Conservation (phyloP, 2,888 invertebrate genomes). For the Patella ulyssiponensis region DNA sequence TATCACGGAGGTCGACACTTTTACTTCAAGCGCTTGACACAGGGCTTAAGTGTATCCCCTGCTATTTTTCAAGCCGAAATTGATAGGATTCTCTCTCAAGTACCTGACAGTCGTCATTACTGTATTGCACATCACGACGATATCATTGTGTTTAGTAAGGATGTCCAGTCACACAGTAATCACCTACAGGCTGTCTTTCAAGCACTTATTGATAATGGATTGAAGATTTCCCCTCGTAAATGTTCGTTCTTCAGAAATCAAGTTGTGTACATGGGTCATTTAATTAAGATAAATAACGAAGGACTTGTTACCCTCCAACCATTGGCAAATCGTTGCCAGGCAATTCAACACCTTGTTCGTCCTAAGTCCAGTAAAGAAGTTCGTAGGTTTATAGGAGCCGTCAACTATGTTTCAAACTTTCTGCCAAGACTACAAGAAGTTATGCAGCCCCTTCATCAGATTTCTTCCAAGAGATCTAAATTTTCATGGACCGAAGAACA, state of each 20-base stretch:
- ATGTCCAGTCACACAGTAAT: not conserved
- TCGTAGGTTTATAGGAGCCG: not conserved
- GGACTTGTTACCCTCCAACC: slow-evolving; percentile 4
- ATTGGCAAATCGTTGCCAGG: not conserved
- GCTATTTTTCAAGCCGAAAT: not conserved
- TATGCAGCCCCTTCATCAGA: not conserved
- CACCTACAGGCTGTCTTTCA: not conserved
- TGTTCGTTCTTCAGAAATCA: not conserved
- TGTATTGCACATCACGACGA: not conserved
- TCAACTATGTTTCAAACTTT: not conserved
- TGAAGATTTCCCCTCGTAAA: slow-evolving; percentile 2
- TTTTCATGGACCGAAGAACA: not conserved
- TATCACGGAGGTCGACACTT: not conserved
- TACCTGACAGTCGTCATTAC: not conserved
- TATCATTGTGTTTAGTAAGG: not conserved
- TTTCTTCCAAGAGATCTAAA: not conserved
- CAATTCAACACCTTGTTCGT: not conserved
- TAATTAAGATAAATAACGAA: not conserved
- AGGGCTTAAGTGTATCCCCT: not conserved
- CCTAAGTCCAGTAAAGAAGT: not conserved
- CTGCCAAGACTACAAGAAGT: not conserved
- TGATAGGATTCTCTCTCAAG: not conserved
- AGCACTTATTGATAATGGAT: not conserved
- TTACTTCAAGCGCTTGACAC: not conserved
- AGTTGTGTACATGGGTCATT: not conserved